Percentiles rank a stretch among this genome's conserved stretches.
Evolutionary conservation across 2,888 invertebrate genomes (phyloP).

Genomic region (Gortyna flavago): DNA sequence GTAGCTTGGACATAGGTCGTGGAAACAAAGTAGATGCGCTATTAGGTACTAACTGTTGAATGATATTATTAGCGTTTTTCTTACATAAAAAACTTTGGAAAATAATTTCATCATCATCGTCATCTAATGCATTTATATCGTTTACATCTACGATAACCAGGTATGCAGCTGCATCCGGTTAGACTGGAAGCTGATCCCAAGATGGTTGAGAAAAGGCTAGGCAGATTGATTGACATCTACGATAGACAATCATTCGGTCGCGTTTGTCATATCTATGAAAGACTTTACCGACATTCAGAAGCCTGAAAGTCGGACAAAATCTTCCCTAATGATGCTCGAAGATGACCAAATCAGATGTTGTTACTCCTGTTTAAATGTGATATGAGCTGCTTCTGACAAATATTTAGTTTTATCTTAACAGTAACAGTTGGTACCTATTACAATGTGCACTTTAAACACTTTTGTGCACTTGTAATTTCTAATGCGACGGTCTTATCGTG

Average conservation of each 20-base stretch:
- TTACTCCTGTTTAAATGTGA: too few relatives aligned
- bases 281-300: not conserved
- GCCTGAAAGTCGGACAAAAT: not conserved
- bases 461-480: not conserved
- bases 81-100: too few relatives aligned
- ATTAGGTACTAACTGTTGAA: too few relatives aligned
- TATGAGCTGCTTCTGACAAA: not conserved
- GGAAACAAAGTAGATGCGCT: slow-evolving; percentile 3
- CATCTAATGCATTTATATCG: not conserved
- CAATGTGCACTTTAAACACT: not conserved
- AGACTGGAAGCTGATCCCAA: too few relatives aligned
- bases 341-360: not conserved
- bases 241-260: not conserved
- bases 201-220: too few relatives aligned
- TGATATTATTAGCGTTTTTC: too few relatives aligned
- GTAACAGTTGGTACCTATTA: not conserved
- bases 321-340: not conserved
- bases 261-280: not conserved
- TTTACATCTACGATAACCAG: not conserved
- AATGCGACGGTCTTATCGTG: not conserved
- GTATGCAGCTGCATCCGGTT: too few relatives aligned
- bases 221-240: too few relatives aligned
- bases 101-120: not conserved
- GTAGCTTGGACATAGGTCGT: not conserved
- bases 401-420: too few relatives aligned